phyloP scores from a whole-genome alignment of 92 coral and sea anemone species.

The Parazoanthus darwini region DNA sequence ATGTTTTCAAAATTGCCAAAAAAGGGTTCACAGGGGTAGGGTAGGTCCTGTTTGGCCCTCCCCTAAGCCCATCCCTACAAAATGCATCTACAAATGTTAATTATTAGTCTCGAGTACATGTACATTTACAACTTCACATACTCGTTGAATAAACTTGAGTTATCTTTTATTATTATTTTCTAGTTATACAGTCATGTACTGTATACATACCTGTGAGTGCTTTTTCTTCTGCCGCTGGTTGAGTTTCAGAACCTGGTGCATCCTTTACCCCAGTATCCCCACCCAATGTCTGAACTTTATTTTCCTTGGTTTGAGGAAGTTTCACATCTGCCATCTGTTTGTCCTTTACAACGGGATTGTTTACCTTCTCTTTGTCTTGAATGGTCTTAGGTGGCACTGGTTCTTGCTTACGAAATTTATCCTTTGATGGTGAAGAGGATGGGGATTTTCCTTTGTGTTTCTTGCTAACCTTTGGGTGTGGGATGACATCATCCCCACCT shows the following conservation, averaged over 20 bases:
- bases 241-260: not conserved
- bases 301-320: not conserved
- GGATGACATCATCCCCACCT: slow-evolving; percentile 12
- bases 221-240: slow-evolving; percentile 1
- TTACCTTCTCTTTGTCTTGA: not conserved
- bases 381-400: not conserved
- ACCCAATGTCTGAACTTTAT: not conserved
- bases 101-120: no score
- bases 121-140: no score
- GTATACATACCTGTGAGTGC: not conserved
- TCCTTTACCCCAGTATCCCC: not conserved
- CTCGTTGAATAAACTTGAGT: no score
- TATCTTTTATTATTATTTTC: no score
- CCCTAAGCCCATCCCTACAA: no score
- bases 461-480: slow-evolving; percentile 36
- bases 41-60: no score
- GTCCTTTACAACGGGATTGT: not conserved
- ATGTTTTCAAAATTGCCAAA: no score
- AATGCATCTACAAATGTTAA: no score
- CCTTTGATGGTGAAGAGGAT: slow-evolving; percentile 30
- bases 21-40: no score
- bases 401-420: slow-evolving; percentile 27
- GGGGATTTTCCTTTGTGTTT: slow-evolving; percentile 33
- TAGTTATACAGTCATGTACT: no score
- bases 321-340: not conserved